phyloP scores from a whole-genome alignment of 2,113 vertebrate species.

The Anthoscopus minutus region DNA sequence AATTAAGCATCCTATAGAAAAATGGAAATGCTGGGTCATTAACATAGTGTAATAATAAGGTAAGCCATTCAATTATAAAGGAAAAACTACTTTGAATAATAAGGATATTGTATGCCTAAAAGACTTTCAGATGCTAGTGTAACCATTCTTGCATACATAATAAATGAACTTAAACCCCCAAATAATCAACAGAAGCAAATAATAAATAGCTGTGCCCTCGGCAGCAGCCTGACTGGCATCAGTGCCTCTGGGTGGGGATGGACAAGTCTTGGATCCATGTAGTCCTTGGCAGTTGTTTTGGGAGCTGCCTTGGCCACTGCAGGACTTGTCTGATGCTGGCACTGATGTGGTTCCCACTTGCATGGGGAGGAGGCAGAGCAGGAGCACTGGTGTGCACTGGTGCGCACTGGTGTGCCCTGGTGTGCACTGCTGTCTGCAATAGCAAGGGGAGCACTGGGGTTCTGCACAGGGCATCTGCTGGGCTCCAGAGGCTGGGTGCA shows the following conservation, averaged over 20 bases:
- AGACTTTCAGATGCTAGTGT: slow-evolving; percentile 56
- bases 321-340: neutral
- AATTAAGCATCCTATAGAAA: slow-evolving; percentile 67
- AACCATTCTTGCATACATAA: slow-evolving; percentile 68
- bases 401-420: neutral
- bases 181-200: slow-evolving; percentile 43
- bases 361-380: neutral
- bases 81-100: slow-evolving; percentile 63
- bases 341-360: neutral
- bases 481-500: neutral
- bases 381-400: neutral
- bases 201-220: neutral
- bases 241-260: neutral
- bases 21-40: slow-evolving; percentile 57
- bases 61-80: slow-evolving; percentile 68
- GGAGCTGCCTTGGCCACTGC: fast-evolving
- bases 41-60: slow-evolving; percentile 70
- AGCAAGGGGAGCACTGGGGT: fast-evolving
- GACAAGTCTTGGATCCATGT: neutral
- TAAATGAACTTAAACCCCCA: slow-evolving; percentile 45
- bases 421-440: fast-evolving
- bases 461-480: neutral
- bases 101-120: slow-evolving; percentile 69
- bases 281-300: neutral
- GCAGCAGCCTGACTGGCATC: neutral